Conservation (phyloP, 1,140 invertebrate genomes). For the Caenorhabditis latens region DNA sequence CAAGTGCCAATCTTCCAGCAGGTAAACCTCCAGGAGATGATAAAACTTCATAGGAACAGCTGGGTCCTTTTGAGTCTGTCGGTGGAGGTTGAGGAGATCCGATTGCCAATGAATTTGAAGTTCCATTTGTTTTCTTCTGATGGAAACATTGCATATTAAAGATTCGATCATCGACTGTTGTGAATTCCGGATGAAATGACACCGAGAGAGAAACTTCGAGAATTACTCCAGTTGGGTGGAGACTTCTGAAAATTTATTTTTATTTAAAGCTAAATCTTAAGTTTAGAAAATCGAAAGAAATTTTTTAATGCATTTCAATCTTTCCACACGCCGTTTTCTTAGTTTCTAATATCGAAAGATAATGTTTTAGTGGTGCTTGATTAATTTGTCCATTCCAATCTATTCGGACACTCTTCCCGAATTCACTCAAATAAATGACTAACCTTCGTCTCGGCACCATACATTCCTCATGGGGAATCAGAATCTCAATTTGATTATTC, state of each 20-base stretch:
- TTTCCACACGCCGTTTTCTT: no score
- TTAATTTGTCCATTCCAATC: neutral
- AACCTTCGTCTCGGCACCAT: slow-evolving; percentile 56
- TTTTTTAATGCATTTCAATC: neutral
- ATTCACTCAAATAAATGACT: slow-evolving; percentile 30
- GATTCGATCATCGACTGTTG: slow-evolving; percentile 57
- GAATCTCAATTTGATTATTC: slow-evolving; percentile 62
- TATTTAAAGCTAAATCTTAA: neutral
- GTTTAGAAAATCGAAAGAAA: no score
- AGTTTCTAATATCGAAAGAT: neutral
- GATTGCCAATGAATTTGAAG: slow-evolving; percentile 30
- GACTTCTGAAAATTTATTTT: slow-evolving; percentile 44
- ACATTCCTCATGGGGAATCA: slow-evolving; percentile 63
- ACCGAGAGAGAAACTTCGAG: slow-evolving; percentile 57
- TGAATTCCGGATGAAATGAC: slow-evolving; percentile 62
- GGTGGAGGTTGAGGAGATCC: slow-evolving; percentile 43
- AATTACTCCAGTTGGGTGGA: slow-evolving; percentile 49
- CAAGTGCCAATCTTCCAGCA: slow-evolving; percentile 49
- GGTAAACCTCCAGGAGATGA: slow-evolving; percentile 1
- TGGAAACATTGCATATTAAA: slow-evolving; percentile 60
- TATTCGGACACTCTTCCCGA: neutral
- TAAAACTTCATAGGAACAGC: slow-evolving; percentile 49
- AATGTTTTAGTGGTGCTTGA: neutral
- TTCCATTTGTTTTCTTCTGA: slow-evolving; percentile 48
- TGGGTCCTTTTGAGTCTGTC: slow-evolving; percentile 37